Percentiles rank a stretch among this genome's conserved stretches.
Evolutionary conservation across 2,113 vertebrate species (phyloP).

Genomic region (Ibidorhyncha struthersii): DNA sequence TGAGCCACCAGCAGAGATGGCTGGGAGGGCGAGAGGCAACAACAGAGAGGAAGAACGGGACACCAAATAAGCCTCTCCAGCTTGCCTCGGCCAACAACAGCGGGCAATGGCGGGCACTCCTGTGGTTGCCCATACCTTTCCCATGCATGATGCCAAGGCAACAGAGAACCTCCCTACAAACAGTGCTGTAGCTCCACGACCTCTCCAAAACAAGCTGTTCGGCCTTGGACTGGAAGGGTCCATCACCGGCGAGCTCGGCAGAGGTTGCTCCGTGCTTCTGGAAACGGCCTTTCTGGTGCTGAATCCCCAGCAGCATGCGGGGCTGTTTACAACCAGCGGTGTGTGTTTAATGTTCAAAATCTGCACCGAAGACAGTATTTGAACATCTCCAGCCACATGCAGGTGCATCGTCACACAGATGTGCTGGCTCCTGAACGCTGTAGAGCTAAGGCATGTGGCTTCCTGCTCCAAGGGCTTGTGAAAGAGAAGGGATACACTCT

Average conservation of each 20-base stretch:
- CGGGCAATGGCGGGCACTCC: accelerated
- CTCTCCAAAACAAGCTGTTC: neutral
- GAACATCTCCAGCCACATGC: neutral
- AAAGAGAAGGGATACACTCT: neutral
- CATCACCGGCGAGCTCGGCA: neutral
- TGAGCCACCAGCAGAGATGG: accelerated
- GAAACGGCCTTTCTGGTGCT: neutral
- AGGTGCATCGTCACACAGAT: neutral
- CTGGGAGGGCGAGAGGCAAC: neutral
- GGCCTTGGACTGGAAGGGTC: neutral
- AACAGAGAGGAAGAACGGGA: neutral
- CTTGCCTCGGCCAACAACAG: neutral
- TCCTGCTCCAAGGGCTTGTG: neutral
- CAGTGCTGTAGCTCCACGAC: neutral
- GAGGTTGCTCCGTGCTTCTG: neutral
- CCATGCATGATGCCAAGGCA: accelerated
- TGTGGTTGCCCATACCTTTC: neutral
- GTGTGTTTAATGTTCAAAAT: neutral
- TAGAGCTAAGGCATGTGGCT: neutral
- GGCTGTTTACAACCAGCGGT: neutral
- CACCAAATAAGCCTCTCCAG: neutral
- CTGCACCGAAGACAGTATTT: neutral
- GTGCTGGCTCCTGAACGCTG: neutral
- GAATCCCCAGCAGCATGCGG: neutral
- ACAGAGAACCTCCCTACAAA: neutral